These are phyloP conservation scores for Agapostemon virescens DNA, from an alignment of 2,888 invertebrate genomes.

Conservation along the genomic window DNA sequence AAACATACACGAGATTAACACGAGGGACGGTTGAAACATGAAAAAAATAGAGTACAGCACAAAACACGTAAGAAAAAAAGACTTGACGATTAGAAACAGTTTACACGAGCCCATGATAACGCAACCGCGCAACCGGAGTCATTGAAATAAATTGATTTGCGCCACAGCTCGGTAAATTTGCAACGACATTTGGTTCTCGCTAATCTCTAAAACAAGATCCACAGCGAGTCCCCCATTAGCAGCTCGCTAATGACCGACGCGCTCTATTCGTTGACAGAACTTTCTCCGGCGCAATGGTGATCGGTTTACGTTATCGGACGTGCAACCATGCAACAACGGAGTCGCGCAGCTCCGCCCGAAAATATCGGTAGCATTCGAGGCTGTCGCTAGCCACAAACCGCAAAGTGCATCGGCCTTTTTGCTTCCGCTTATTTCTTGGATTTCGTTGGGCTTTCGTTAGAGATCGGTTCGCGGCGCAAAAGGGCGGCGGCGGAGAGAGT, in stretches of 20 bases:
- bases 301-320: slow-evolving; percentile 9
- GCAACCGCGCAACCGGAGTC: no score
- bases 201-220: not conserved
- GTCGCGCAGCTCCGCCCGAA: not conserved
- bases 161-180: no score
- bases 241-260: not conserved
- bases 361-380: slow-evolving; percentile 33
- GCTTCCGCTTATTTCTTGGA: slow-evolving; percentile 63
- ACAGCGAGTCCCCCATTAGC: not conserved
- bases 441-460: slow-evolving; percentile 61
- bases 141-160: no score
- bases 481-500: not conserved
- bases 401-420: slow-evolving; percentile 64
- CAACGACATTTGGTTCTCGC: not conserved
- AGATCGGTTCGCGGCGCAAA: slow-evolving; percentile 27
- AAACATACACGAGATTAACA: no score
- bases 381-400: slow-evolving; percentile 54
- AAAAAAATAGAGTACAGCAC: no score
- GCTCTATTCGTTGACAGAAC: slow-evolving; percentile 10
- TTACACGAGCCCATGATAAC: no score
- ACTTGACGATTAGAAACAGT: no score
- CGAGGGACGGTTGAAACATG: no score
- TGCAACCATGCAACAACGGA: not conserved
- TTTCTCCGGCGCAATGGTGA: not conserved
- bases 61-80: no score